These are phyloP conservation scores for Potorous gilbertii DNA, from an alignment of 2,797 vertebrate species.

Conservation along the genomic window DNA sequence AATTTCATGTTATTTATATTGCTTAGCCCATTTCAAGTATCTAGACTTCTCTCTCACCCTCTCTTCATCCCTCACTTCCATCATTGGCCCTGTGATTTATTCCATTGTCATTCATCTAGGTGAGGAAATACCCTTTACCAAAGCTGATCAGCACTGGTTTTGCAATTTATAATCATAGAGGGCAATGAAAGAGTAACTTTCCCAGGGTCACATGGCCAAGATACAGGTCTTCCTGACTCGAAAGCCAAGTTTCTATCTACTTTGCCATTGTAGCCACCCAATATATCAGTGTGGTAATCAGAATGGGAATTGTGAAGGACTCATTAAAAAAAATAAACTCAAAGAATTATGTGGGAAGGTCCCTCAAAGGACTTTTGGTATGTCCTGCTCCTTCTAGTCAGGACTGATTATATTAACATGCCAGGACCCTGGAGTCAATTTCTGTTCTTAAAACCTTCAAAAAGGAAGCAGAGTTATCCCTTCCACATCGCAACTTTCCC, in stretches of 20 bases:
- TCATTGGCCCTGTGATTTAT: background rate
- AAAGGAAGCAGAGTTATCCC: background rate
- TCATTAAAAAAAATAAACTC: background rate
- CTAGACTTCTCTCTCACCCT: background rate
- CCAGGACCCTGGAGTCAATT: background rate
- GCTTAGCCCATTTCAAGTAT: slow-evolving; percentile 10
- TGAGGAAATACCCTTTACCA: background rate
- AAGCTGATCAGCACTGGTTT: background rate
- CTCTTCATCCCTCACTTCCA: background rate
- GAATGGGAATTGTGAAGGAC: background rate
- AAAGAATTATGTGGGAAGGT: background rate
- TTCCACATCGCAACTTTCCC: background rate
- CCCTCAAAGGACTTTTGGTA: background rate
- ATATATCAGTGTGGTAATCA: background rate
- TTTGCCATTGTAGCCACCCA: background rate
- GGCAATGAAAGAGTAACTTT: background rate
- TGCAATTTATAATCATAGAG: background rate
- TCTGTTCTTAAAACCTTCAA: background rate
- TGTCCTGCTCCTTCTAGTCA: background rate
- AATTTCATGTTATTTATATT: slow-evolving; percentile 19
- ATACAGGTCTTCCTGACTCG: background rate
- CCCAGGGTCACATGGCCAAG: background rate
- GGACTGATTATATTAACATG: background rate
- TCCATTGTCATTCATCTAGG: background rate
- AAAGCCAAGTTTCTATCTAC: background rate